Evolutionary conservation across 2,888 invertebrate species (phyloP).

Genomic region (Caenorhabditis doughertyi): DNA sequence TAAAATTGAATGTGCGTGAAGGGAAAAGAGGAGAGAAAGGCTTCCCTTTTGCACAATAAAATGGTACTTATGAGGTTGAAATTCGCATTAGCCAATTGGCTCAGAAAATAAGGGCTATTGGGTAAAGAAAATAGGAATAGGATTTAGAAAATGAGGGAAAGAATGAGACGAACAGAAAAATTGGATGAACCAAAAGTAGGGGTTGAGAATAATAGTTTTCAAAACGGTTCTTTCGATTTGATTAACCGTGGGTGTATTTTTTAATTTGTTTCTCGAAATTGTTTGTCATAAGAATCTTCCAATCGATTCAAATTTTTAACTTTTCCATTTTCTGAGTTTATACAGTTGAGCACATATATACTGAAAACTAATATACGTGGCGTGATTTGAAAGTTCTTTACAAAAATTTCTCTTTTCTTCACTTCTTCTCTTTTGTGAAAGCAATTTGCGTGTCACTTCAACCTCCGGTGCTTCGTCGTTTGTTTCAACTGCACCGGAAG

Average conservation of each 20-base stretch:
- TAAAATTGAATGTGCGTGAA: constrained; percentile 39
- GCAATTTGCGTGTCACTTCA: constrained; percentile 64
- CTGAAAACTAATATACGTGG: constrained; percentile 7
- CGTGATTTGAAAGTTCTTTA: constrained; percentile 19
- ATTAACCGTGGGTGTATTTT: too few relatives aligned
- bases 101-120: constrained; percentile 39
- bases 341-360: constrained; percentile 4
- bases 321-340: background rate
- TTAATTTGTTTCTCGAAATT: too few relatives aligned
- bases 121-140: constrained; percentile 3
- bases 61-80: constrained; percentile 52
- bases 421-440: constrained; percentile 20
- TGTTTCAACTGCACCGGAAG: constrained; percentile 62
- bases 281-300: too few relatives aligned
- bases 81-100: constrained; percentile 58
- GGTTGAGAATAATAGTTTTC: background rate
- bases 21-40: background rate
- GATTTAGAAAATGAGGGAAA: background rate
- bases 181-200: background rate
- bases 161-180: too few relatives aligned
- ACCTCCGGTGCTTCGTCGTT: constrained; percentile 48
- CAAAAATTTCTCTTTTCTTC: constrained; percentile 16
- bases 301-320: background rate
- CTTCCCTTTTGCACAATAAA: constrained; percentile 45
- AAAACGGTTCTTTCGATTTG: too few relatives aligned